A percentile compares a stretch with the other conserved stretches of the same genome.
These are phyloP conservation scores for Lydus trimaculatus DNA, from an alignment of 2,888 invertebrate species.

Conservation along the genomic window DNA sequence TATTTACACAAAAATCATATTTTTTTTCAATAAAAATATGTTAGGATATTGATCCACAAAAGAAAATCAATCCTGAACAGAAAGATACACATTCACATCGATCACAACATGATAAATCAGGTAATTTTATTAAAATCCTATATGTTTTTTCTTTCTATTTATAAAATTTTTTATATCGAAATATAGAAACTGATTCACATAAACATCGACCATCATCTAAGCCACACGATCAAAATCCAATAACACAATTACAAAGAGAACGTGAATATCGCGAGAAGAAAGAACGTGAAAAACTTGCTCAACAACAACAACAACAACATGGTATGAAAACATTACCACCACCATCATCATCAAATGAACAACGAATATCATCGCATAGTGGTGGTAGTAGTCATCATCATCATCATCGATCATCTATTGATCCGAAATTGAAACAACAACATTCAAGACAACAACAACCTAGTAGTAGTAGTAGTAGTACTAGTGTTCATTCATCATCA, in stretches of 20 bases:
- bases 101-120: slow-evolving; percentile 45
- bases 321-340: slow-evolving; percentile 31
- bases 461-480: slow-evolving; percentile 26
- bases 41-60: slow-evolving; percentile 50
- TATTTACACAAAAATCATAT: background rate
- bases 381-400: background rate
- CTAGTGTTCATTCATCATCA: slow-evolving; percentile 13
- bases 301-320: slow-evolving; percentile 46
- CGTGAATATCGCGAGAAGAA: slow-evolving; percentile 72
- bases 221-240: slow-evolving; percentile 51
- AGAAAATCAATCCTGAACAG: slow-evolving; percentile 41
- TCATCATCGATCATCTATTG: slow-evolving; percentile 48
- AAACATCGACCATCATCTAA: slow-evolving; percentile 52
- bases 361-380: slow-evolving; percentile 37
- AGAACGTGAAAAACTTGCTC: slow-evolving; percentile 66
- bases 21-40: background rate
- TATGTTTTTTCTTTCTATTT: slow-evolving; percentile 10
- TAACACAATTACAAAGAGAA: slow-evolving; percentile 61
- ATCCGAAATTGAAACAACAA: slow-evolving; percentile 52
- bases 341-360: slow-evolving; percentile 31
- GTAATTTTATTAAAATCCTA: too few species aligned
- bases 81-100: slow-evolving; percentile 49
- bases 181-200: slow-evolving; percentile 43
- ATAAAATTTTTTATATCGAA: slow-evolving; percentile 16
- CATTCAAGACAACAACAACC: slow-evolving; percentile 49